Conservation (phyloP, 2,888 invertebrate genomes). For the Polyommatus iphigenia region DNA sequence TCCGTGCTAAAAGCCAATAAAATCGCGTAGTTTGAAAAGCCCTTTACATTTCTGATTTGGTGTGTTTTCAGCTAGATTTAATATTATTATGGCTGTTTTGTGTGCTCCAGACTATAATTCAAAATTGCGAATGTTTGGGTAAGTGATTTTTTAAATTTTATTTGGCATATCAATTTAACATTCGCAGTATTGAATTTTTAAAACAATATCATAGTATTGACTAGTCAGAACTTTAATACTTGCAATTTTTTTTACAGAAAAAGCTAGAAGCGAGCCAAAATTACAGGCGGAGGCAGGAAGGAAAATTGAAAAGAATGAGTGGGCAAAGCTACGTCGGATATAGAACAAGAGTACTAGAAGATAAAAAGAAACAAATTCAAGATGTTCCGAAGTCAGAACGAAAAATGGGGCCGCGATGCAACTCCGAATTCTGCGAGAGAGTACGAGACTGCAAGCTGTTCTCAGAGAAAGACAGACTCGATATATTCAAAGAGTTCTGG, state of each 20-base stretch:
- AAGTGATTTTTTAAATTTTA: constrained; percentile 12
- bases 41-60: background rate
- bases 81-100: background rate
- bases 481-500: constrained; percentile 60
- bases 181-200: constrained; percentile 23
- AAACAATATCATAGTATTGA: background rate
- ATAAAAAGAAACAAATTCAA: constrained; percentile 41
- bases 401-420: constrained; percentile 22
- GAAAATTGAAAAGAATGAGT: constrained; percentile 60
- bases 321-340: constrained; percentile 63
- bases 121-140: constrained; percentile 40
- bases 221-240: background rate
- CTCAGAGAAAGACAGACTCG: constrained; percentile 46
- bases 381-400: constrained; percentile 31
- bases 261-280: constrained; percentile 47
- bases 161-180: background rate
- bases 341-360: constrained; percentile 43
- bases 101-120: constrained; percentile 37
- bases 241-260: constrained; percentile 37
- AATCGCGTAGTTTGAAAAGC: background rate
- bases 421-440: constrained; percentile 36
- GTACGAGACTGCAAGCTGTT: constrained; percentile 39
- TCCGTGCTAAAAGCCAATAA: too few species aligned
- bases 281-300: constrained; percentile 51
- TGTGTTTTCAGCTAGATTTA: background rate